These are phyloP conservation scores for Brenthis ino DNA, from an alignment of 2,888 invertebrate species.

Conservation along the genomic window DNA sequence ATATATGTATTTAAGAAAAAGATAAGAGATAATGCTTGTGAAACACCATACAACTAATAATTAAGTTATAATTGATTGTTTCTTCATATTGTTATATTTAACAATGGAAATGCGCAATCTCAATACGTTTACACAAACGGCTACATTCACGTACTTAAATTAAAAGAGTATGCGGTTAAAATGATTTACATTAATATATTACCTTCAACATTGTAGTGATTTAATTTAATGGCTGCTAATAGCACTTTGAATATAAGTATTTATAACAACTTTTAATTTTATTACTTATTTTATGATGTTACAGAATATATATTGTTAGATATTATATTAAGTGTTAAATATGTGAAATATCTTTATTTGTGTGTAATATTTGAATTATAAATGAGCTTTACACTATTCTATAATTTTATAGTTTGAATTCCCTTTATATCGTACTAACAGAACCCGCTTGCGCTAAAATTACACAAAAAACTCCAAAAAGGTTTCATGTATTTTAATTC, in stretches of 20 bases:
- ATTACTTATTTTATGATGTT: slow-evolving; percentile 14
- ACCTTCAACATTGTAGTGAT: slow-evolving; percentile 45
- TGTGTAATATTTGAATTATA: too few species aligned
- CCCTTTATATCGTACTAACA: too few species aligned
- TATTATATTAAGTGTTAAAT: too few species aligned
- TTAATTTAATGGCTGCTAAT: slow-evolving; percentile 49
- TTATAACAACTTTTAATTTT: slow-evolving; percentile 30
- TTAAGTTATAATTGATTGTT: neutral
- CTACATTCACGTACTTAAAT: slow-evolving; percentile 42
- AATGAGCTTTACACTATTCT: too few species aligned
- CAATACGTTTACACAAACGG: slow-evolving; percentile 43
- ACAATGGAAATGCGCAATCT: slow-evolving; percentile 41
- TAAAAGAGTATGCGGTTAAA: slow-evolving; percentile 40
- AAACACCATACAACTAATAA: too few species aligned
- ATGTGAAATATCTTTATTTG: too few species aligned
- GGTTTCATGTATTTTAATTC: too few species aligned
- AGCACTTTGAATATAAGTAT: slow-evolving; percentile 43
- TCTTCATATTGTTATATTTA: neutral
- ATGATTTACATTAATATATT: slow-evolving; percentile 50
- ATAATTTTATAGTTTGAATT: too few species aligned
- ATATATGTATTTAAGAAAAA: too few species aligned
- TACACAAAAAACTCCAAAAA: too few species aligned
- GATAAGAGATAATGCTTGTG: too few species aligned
- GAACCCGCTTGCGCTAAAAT: too few species aligned
- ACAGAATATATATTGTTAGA: slow-evolving; percentile 4